A percentile compares a stretch with the other conserved stretches of the same genome.
These are phyloP conservation scores for Copsychus sechellarum DNA, from an alignment of 2,113 vertebrate genomes.

Conservation along the genomic window DNA sequence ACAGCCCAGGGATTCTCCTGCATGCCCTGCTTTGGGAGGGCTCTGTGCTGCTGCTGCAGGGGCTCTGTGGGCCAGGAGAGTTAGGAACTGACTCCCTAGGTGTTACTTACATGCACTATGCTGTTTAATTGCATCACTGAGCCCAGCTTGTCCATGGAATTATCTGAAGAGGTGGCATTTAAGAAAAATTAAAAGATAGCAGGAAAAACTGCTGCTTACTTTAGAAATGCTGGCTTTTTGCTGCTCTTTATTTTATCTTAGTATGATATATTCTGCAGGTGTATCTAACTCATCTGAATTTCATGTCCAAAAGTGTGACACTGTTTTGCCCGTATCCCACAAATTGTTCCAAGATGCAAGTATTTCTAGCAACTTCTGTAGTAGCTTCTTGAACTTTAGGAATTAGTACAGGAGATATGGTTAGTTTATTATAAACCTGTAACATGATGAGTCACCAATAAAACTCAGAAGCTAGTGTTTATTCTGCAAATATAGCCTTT, in stretches of 20 bases:
- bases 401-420: not conserved
- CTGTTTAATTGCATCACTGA: not conserved
- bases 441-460: not conserved
- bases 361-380: not conserved
- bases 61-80: fast-evolving
- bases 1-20: not conserved
- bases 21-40: fast-evolving
- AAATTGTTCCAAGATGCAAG: not conserved
- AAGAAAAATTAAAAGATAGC: not conserved
- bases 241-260: not conserved
- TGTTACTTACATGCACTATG: too few species aligned
- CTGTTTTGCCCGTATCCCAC: not conserved
- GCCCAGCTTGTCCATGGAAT: not conserved
- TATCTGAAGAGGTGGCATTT: not conserved
- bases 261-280: not conserved
- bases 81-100: not conserved
- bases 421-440: not conserved
- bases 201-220: not conserved
- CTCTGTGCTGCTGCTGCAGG: not conserved
- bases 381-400: not conserved
- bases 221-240: not conserved
- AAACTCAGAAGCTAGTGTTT: not conserved
- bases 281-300: not conserved
- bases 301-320: not conserved
- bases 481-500: not conserved